Base-by-base conservation (phyloP, 2,888 invertebrate genomes). In the Dryomyza anilis region DNA sequence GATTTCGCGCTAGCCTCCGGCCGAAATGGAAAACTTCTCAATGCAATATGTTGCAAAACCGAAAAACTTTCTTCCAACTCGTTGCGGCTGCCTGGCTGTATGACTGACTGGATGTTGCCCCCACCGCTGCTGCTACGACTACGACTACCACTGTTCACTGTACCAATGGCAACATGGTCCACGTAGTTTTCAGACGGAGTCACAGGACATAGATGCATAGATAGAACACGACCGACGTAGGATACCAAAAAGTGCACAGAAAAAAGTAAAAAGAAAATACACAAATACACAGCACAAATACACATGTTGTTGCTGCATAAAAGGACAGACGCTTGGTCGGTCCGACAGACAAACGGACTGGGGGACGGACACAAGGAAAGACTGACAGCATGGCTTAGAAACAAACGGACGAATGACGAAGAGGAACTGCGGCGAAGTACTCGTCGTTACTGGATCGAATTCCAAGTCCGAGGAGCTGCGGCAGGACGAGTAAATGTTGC, bases 21-120 rank as follows among this genome's bases (percentile, higher is more conserved):
- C 70, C 67, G 67, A 68, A 68, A 66, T 70, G 68, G 63, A 68
- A 70, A 69, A 65, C 65, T 70, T 68, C 65, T 56, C 66, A 66
- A 25, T 21, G 67, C 69, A 69, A 69, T 69, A 69, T 69, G 69
- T 69, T 69, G 69, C 69, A 69, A 69, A 21, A 30, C 21, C 55
- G 33, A 55, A 55, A 55, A 33, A 30, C 55, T 30, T 33, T 55
- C 30, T 19, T 55, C 30, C 30, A 33, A 55, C 55, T 55, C 55
- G 33, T 50, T 50, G 23, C 50, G 50, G 50, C 21, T 50, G 50
- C 14, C 50, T 50, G 50, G 50, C 50, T 50, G 12, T 4, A 21
- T 43, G 43, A 43, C 48, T 50, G 48, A 14, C 39, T 39, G 39
- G n/a, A n/a, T 3, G 39, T n/a, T 39, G 39, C 14, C 39, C 39